phyloP scores from a whole-genome alignment of 2,113 vertebrate species.

The Mirounga angustirostris region DNA sequence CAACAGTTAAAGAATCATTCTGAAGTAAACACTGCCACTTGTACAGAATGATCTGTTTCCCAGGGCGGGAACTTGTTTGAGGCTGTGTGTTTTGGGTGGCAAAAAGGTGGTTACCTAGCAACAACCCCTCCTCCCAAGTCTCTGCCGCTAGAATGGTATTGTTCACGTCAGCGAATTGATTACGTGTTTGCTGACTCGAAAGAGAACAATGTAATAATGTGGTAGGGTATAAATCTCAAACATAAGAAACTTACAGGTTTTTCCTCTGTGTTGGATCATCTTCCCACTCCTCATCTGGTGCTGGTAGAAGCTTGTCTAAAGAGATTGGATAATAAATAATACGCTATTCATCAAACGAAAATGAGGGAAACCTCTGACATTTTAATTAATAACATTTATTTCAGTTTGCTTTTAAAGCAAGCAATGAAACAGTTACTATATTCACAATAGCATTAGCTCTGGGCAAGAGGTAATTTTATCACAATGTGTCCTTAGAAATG shows the following conservation, averaged over 20 bases:
- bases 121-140: slow-evolving; percentile 79
- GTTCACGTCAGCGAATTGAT: slow-evolving; percentile 64
- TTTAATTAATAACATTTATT: slow-evolving; percentile 60
- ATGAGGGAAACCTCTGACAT: neutral
- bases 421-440: slow-evolving; percentile 56
- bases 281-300: neutral
- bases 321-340: neutral
- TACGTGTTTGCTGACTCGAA: slow-evolving; percentile 76
- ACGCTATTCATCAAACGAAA: slow-evolving; percentile 12
- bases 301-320: slow-evolving; percentile 25
- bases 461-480: slow-evolving; percentile 40
- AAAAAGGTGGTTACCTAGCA: slow-evolving; percentile 86
- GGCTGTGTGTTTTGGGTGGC: slow-evolving; percentile 77
- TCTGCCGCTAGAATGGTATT: slow-evolving; percentile 49
- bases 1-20: neutral
- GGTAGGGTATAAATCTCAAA: slow-evolving; percentile 57
- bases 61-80: slow-evolving; percentile 63
- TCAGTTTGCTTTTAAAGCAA: slow-evolving; percentile 68
- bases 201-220: slow-evolving; percentile 61
- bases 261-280: neutral
- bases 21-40: slow-evolving; percentile 40
- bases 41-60: slow-evolving; percentile 47
- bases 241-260: slow-evolving; percentile 32
- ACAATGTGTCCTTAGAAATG: neutral
- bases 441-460: neutral